These are phyloP conservation scores for Nycticebus coucang DNA, from an alignment of 2,113 vertebrate genomes.

Conservation along the genomic window DNA sequence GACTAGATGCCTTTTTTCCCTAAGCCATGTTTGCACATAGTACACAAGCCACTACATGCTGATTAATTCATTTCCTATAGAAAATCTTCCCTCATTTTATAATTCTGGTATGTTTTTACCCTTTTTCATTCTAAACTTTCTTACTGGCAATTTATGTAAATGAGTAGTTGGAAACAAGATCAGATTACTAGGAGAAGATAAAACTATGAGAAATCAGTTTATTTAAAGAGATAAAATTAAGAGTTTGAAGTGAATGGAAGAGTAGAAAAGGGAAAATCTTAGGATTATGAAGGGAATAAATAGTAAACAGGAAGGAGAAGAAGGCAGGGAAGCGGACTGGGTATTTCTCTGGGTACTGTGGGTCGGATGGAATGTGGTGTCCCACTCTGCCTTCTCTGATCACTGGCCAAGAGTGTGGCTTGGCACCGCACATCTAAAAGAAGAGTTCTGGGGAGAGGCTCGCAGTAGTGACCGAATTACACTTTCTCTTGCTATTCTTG, in stretches of 20 bases:
- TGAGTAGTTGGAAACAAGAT: not conserved
- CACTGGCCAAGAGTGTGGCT: conserved; percentile 17
- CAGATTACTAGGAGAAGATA: not conserved
- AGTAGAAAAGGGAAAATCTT: not conserved
- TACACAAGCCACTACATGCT: not conserved
- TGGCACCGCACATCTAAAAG: conserved; percentile 3
- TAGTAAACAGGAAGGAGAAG: not conserved
- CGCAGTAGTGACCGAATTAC: conserved; percentile 31
- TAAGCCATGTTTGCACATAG: not conserved
- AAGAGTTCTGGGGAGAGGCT: conserved; percentile 30
- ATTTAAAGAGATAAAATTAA: not conserved
- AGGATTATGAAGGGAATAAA: not conserved
- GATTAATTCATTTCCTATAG: not conserved
- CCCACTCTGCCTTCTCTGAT: conserved; percentile 19
- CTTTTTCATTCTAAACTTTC: not conserved
- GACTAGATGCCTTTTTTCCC: not conserved
- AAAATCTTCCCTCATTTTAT: not conserved
- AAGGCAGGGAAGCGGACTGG: not conserved
- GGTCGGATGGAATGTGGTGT: not conserved
- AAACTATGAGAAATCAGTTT: not conserved
- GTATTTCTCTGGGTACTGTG: not conserved
- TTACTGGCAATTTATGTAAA: conserved; percentile 4
- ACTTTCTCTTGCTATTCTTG: conserved; percentile 52
- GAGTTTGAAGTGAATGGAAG: not conserved
- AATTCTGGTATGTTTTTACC: not conserved